Evolutionary conservation across 2,888 invertebrate species (phyloP).

Genomic region (Parapristionchus giblindavisi): DNA sequence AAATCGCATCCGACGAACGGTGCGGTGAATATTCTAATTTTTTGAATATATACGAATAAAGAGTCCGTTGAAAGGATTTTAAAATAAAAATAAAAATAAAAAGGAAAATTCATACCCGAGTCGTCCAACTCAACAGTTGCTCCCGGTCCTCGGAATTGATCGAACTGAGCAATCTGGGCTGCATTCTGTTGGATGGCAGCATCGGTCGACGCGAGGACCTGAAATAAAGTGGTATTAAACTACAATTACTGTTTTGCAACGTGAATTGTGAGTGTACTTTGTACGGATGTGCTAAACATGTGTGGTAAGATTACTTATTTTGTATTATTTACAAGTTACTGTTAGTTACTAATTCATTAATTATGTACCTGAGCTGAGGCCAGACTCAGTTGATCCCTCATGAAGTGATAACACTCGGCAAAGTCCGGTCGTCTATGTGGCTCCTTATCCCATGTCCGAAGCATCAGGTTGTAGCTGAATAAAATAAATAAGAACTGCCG

Average conservation of each 20-base stretch:
- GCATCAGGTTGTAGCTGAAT: slow-evolving; percentile 81
- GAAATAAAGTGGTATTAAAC: slow-evolving; percentile 19
- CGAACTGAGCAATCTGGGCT: slow-evolving; percentile 15
- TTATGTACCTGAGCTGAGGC: slow-evolving; percentile 6
- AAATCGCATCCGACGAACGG: not conserved
- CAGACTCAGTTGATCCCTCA: slow-evolving; percentile 25
- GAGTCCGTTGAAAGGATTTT: not conserved
- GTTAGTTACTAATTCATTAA: not conserved
- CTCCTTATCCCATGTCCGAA: slow-evolving; percentile 84
- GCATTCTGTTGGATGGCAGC: slow-evolving; percentile 40
- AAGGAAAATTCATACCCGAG: not conserved
- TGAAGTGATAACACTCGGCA: slow-evolving; percentile 53
- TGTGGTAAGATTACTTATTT: not conserved
- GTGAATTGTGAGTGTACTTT: not conserved
- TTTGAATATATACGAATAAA: not conserved
- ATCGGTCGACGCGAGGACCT: slow-evolving; percentile 47
- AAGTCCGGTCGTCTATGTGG: slow-evolving; percentile 84
- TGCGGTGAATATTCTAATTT: not conserved
- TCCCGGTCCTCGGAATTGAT: slow-evolving; percentile 34
- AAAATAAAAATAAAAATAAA: not conserved
- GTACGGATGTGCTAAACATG: not conserved
- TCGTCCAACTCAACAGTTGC: slow-evolving; percentile 16
- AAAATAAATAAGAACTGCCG: too few relatives aligned
- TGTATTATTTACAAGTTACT: not conserved
- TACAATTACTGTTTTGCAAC: not conserved